A percentile compares a stretch with the other conserved stretches of the same genome.
Evolutionary conservation across 2,888 invertebrate species (phyloP).

Genomic region (Euproctis similis): DNA sequence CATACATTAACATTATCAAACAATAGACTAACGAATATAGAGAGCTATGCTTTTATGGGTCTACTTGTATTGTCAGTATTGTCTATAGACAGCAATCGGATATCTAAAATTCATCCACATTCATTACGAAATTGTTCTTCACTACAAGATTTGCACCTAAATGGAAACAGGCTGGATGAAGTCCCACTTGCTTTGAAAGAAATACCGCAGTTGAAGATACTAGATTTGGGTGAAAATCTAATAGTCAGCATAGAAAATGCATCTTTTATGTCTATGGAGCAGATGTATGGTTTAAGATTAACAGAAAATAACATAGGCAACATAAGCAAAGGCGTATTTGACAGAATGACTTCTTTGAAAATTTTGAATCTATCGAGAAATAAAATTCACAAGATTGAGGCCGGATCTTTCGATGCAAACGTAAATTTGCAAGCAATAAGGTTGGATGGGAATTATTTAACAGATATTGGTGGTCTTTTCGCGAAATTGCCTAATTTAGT

Average conservation of each 20-base stretch:
- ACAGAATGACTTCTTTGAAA: slow-evolving; percentile 85
- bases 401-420: slow-evolving; percentile 86
- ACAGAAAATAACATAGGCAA: slow-evolving; percentile 90
- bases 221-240: slow-evolving; percentile 91
- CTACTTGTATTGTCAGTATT: slow-evolving; percentile 84
- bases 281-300: slow-evolving; percentile 86
- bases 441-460: slow-evolving; percentile 87
- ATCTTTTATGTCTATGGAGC: slow-evolving; percentile 86
- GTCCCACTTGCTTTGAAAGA: slow-evolving; percentile 84
- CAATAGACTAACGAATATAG: slow-evolving; percentile 84
- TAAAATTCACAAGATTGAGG: slow-evolving; percentile 85
- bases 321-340: slow-evolving; percentile 86
- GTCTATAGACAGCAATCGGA: slow-evolving; percentile 86
- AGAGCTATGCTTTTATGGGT: slow-evolving; percentile 85
- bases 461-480: slow-evolving; percentile 86
- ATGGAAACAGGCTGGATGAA: slow-evolving; percentile 85
- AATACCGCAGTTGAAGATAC: slow-evolving; percentile 84
- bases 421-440: slow-evolving; percentile 86
- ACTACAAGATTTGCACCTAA: slow-evolving; percentile 87
- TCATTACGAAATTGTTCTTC: slow-evolving; percentile 86
- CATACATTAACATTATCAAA: slow-evolving; percentile 88
- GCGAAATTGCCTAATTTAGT: slow-evolving; percentile 87
- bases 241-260: slow-evolving; percentile 85
- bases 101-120: slow-evolving; percentile 83
- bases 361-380: slow-evolving; percentile 90